phyloP scores from a whole-genome alignment of 2,888 invertebrate species.

The Megastigmus dorsalis region DNA sequence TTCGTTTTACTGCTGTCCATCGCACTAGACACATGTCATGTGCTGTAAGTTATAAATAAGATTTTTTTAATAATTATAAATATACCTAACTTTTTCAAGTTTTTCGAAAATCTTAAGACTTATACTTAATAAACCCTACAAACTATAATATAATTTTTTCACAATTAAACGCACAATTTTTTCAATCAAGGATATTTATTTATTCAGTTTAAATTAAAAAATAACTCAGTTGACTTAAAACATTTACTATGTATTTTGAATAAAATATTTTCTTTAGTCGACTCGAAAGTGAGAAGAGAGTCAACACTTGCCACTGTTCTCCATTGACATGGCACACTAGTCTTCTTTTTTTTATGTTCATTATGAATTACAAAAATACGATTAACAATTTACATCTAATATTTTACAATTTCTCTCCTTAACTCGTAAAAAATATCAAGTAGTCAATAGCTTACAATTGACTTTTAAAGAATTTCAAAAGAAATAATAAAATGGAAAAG shows the following conservation, averaged over 20 bases:
- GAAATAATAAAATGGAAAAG: slow-evolving; percentile 37
- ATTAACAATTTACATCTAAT: slow-evolving; percentile 55
- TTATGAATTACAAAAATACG: slow-evolving; percentile 51
- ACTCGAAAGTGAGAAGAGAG: slow-evolving; percentile 47
- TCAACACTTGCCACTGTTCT: slow-evolving; percentile 53
- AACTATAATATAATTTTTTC: slow-evolving; percentile 8
- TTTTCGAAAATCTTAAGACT: slow-evolving; percentile 38
- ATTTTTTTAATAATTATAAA: slow-evolving; percentile 47
- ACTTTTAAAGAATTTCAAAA: slow-evolving; percentile 24
- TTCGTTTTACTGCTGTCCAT: slow-evolving; percentile 27
- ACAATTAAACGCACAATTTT: slow-evolving; percentile 35
- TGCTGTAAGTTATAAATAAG: slow-evolving; percentile 46
- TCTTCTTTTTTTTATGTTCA: slow-evolving; percentile 48
- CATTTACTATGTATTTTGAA: slow-evolving; percentile 44
- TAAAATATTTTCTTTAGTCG: slow-evolving; percentile 48
- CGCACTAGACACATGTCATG: slow-evolving; percentile 23
- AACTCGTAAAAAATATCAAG: slow-evolving; percentile 34
- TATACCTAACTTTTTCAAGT: slow-evolving; percentile 51
- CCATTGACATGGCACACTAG: slow-evolving; percentile 55
- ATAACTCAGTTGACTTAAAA: slow-evolving; percentile 49
- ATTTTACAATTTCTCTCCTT: slow-evolving; percentile 52
- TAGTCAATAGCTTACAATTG: slow-evolving; percentile 39
- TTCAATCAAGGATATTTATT: slow-evolving; percentile 39
- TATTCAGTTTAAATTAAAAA: slow-evolving; percentile 47
- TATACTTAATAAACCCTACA: slow-evolving; percentile 38